Base-by-base conservation (phyloP, 2,888 invertebrate genomes). In the Spodoptera picta region DNA sequence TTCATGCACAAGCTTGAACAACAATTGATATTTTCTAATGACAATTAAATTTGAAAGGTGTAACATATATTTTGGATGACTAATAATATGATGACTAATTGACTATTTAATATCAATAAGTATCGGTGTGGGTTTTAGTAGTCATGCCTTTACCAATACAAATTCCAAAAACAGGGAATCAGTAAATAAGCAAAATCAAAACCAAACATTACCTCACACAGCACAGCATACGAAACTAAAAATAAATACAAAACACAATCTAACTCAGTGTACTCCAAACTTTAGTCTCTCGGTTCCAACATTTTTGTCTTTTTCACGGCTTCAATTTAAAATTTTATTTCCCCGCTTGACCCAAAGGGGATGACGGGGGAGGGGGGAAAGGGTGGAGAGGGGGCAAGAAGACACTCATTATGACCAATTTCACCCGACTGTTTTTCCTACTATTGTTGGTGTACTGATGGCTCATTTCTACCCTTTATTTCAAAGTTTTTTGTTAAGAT, bases 321-420 rank as follows among this genome's bases (percentile, higher is more conserved):
- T 91, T 90, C 90, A 92, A 92, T 93, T 92, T 92, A 92, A 92
- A 93, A 91, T 91, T 92, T 91, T 90, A 91, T 90, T 91, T 88
- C 90, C 83, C 83, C 87, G 87, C 88, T 92, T 92, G 91, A 92
- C 92, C 93, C 89, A 88, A 87, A 87, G 88, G 89, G 87, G 83
- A 81, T 77, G 79, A 61, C 12, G 64, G 83, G 72, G 75, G 53
- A 55, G 81, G 71, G 64, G 76, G 71, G 58, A 27, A 27, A 5
- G 27, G 75, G 79, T 49, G 65, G 83, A 9, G 9, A 36, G 77
- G 82, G 81, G 83, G 81, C 82, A 71, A 82, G 86, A 86, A 86
- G 89, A 87, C 85, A 87, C 91, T 93, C 93, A 94, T 93, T 93
- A 94, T 93, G 91, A 93, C 93, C 93, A 93, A 93, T 93, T 94